Evolutionary conservation across 2,888 invertebrate species (phyloP).

Genomic region (Trissoscelio sp.): DNA sequence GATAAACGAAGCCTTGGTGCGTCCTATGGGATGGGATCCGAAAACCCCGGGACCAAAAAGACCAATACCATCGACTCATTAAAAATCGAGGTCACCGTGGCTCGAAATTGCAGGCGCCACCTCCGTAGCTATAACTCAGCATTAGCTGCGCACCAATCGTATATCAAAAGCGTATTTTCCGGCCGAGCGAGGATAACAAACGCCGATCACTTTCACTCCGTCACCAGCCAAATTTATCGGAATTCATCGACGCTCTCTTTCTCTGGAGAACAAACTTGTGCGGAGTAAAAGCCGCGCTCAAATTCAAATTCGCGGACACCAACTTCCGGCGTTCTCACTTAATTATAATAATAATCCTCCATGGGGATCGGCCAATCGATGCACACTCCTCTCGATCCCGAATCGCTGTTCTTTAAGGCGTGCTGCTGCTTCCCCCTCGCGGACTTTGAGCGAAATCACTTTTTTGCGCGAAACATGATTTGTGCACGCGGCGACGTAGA

Average conservation of each 20-base stretch:
- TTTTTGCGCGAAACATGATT: background rate
- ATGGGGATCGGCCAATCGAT: no score
- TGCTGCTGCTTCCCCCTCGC: background rate
- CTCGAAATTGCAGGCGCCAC: background rate
- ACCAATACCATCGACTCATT: slow-evolving; percentile 10
- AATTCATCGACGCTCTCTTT: background rate
- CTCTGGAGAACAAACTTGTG: no score
- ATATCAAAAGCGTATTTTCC: slow-evolving; percentile 32
- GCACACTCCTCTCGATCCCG: no score
- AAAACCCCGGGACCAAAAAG: background rate
- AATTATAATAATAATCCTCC: no score
- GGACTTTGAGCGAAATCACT: background rate
- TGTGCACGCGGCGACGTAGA: background rate
- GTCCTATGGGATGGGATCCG: no score
- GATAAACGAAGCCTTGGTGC: no score
- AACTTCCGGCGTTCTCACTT: no score
- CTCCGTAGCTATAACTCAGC: background rate
- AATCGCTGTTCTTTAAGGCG: no score
- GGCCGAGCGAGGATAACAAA: slow-evolving; percentile 19
- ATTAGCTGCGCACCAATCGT: slow-evolving; percentile 8
- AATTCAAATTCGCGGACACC: no score
- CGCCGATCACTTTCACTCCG: slow-evolving; percentile 47
- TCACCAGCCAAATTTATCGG: slow-evolving; percentile 31
- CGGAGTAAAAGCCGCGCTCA: slow-evolving; percentile 9
- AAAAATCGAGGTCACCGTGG: slow-evolving; percentile 5